Percentiles rank a stretch among this genome's conserved stretches.
Conservation (phyloP, 1,140 invertebrate species). For the Hydropsyche tenuis region DNA sequence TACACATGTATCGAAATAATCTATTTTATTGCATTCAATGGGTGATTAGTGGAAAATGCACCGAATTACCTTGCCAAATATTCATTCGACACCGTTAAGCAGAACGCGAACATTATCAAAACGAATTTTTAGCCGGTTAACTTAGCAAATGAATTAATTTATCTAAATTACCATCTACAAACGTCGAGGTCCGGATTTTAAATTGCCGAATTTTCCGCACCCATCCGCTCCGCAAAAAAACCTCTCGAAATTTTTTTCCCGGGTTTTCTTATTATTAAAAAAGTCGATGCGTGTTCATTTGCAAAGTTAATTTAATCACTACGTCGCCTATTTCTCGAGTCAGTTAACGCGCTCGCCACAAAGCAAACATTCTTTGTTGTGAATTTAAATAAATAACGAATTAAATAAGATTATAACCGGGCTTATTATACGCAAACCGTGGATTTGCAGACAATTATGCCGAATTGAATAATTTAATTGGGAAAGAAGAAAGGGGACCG, state of each 20-base stretch:
- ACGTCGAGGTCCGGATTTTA: not conserved
- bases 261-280: not conserved
- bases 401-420: no score
- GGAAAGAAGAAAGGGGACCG: not conserved
- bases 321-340: no score
- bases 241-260: not conserved
- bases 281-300: not conserved
- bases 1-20: no score
- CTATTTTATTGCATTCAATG: no score
- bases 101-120: no score
- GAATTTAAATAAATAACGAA: no score
- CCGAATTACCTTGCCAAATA: no score
- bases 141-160: conserved; percentile 16
- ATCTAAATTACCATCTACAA: conserved; percentile 13
- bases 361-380: no score
- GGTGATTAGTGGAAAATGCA: no score
- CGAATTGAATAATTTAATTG: conserved; percentile 6
- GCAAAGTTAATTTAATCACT: no score
- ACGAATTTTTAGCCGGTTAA: not conserved
- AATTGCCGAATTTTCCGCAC: not conserved
- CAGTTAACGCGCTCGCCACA: no score
- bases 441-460: not conserved
- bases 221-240: not conserved
- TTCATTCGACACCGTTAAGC: not conserved
- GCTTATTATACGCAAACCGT: no score